Percentiles rank a stretch among this genome's conserved stretches.
These are phyloP conservation scores for Thyatira batis DNA, from an alignment of 2,888 invertebrate species.

Conservation along the genomic window DNA sequence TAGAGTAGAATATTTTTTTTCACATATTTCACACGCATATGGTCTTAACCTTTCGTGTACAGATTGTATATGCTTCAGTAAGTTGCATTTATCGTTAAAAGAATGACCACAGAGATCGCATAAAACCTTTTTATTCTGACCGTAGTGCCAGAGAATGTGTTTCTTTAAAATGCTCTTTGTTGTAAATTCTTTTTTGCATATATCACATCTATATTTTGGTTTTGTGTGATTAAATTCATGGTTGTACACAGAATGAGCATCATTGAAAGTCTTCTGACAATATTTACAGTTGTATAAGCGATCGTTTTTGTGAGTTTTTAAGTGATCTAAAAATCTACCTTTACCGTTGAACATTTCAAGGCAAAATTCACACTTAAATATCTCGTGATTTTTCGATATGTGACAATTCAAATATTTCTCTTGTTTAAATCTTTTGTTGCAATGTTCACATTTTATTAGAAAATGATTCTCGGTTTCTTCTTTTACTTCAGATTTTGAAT, in stretches of 20 bases:
- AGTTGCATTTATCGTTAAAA: background rate
- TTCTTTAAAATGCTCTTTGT: background rate
- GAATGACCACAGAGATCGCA: background rate
- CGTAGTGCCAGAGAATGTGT: background rate
- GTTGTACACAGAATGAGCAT: background rate
- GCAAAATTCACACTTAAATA: background rate
- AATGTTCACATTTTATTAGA: background rate
- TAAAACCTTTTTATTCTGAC: background rate
- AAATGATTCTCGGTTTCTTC: background rate
- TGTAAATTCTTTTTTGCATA: background rate
- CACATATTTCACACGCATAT: background rate
- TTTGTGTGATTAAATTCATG: background rate
- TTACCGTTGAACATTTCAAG: background rate
- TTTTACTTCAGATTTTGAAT: background rate
- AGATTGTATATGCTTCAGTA: background rate
- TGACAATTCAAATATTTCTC: background rate
- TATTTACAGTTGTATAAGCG: background rate
- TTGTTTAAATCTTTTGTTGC: background rate
- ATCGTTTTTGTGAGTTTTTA: background rate
- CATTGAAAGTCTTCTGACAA: background rate
- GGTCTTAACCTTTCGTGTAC: background rate
- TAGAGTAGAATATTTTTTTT: background rate
- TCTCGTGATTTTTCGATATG: background rate
- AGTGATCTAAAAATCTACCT: background rate
- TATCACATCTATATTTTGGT: background rate